Evolutionary conservation across 1,140 invertebrate genomes (phyloP), one percentile per base, ranked within the genome.

Genomic region (Lasaia peninsularis): DNA sequence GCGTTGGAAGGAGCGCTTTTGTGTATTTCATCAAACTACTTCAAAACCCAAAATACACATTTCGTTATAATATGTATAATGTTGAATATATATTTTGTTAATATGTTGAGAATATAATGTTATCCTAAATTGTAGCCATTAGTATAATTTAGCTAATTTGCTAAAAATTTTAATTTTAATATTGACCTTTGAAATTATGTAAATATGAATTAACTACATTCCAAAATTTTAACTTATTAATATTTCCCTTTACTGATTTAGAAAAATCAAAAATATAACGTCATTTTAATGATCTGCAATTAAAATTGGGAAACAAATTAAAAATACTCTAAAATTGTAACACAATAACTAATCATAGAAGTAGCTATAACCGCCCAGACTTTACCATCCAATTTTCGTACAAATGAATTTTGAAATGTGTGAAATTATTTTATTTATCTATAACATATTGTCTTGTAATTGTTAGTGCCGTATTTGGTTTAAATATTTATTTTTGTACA

Each of bases 31-130:
- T n/a, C n/a, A n/a, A n/a, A n/a, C n/a, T n/a, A 28, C 8, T 28
- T 28, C 24, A 28, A 28, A 6, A 28, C 24, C 5, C 8, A 28
- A 28, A 28, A 28, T 28, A 28, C 34, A 31, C 35, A 14, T 24
- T 40, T 54, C n/a, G n/a, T n/a, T n/a, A n/a, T n/a, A n/a, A 37
- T 40, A 21, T 54, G 33, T 40, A 37, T 37, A 54, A 14, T 54
- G 35, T 55, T 40, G 35, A 44, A 18, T 32, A 54, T 51, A 52
- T 52, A 14, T 52, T 33, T 28, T 28, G 37, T 40, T 40, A 40
- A 40, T 44, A 11, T 44, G 40, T 44, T 44, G 1, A 44, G 8
- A 11, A 21, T 18, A 44, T 18, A 20, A 20, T 44, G 40, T 44
- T 44, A 44, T 20, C 9, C 20, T 21, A 44, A 44, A 44, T 44